Conservation (phyloP, 1,140 invertebrate species). For the Musca vetustissima region DNA sequence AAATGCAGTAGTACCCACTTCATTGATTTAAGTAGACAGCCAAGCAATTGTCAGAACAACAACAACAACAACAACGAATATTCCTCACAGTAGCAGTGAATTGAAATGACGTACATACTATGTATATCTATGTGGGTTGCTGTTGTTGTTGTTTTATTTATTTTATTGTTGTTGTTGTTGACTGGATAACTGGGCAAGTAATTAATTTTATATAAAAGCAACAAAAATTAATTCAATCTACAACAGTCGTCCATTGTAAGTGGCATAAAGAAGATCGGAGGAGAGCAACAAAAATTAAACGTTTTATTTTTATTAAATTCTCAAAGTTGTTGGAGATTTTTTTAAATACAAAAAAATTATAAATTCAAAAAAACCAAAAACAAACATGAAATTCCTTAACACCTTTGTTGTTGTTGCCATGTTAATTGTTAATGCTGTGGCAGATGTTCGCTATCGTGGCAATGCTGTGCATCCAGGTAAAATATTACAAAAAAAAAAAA, state of each 20-base stretch:
- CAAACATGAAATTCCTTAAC: slow-evolving; percentile 19
- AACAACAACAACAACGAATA: too few species aligned
- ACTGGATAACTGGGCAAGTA: slow-evolving; percentile 15
- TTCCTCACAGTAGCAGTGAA: too few species aligned
- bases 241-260: slow-evolving; percentile 43
- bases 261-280: neutral
- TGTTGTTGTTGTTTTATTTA: neutral
- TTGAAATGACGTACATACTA: too few species aligned
- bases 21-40: too few species aligned
- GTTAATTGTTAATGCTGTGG: neutral
- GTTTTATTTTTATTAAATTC: neutral
- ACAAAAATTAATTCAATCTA: slow-evolving; percentile 54
- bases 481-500: slow-evolving; percentile 17
- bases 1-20: too few species aligned
- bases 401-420: neutral
- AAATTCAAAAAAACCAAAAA: too few species aligned
- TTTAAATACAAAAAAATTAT: neutral
- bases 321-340: neutral
- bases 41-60: too few species aligned
- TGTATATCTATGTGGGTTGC: too few species aligned
- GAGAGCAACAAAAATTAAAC: neutral
- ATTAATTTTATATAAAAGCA: slow-evolving; percentile 55
- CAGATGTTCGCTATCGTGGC: slow-evolving; percentile 42
- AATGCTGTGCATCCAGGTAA: slow-evolving; percentile 51
- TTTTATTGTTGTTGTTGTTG: slow-evolving; percentile 8